These are phyloP conservation scores for Phodopus roborovskii DNA, from an alignment of 2,113 vertebrate species.

Conservation along the genomic window DNA sequence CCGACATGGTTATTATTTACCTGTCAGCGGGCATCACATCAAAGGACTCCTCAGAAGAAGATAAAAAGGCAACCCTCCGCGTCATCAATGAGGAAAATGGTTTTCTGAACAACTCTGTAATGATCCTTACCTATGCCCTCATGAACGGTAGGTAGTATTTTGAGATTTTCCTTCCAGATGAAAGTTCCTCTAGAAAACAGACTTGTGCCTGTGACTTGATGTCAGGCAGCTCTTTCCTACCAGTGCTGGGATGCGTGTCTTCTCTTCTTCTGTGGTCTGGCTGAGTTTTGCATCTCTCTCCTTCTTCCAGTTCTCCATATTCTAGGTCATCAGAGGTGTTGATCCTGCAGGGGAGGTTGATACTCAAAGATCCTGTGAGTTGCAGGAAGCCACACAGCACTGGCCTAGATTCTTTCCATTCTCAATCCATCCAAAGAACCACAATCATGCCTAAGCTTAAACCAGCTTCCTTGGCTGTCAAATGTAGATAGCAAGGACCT, in stretches of 20 bases:
- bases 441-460: background rate
- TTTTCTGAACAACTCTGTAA: conserved; percentile 98
- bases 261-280: background rate
- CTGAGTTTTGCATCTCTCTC: background rate
- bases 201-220: background rate
- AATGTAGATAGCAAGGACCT: background rate
- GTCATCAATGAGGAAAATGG: conserved; percentile 96
- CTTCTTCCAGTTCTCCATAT: background rate
- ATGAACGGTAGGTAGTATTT: conserved; percentile 93
- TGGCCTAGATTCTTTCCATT: background rate
- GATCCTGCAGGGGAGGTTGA: background rate
- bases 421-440: background rate
- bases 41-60: conserved; percentile 93
- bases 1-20: conserved; percentile 97
- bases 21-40: conserved; percentile 97
- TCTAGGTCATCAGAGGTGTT: background rate
- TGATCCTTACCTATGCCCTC: conserved; percentile 99
- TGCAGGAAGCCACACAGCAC: background rate
- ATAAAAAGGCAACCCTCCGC: conserved; percentile 96
- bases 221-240: background rate
- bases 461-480: background rate
- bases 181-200: conserved; percentile 52
- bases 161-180: conserved; percentile 48
- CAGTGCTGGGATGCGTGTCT: background rate
- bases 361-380: background rate